phyloP scores from a whole-genome alignment of 2,797 vertebrate species.

The Monodelphis domestica region DNA sequence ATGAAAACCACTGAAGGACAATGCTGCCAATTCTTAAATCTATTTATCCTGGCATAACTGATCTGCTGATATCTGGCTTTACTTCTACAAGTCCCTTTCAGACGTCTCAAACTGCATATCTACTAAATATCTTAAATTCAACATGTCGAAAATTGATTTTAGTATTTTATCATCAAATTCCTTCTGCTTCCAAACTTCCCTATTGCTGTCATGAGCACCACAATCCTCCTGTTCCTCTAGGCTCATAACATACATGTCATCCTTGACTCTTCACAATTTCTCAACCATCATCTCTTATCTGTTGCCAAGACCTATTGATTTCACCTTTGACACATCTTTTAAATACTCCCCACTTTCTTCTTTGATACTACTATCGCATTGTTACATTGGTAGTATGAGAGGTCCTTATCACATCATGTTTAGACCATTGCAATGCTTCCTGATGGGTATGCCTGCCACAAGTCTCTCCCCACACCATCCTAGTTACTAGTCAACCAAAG shows the following conservation, averaged over 20 bases:
- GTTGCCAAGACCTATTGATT: not conserved
- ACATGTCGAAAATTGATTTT: not conserved
- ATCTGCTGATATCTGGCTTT: not conserved
- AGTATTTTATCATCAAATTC: not conserved
- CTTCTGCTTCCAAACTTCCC: not conserved
- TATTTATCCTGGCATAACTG: not conserved
- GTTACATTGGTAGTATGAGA: no score
- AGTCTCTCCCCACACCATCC: not conserved
- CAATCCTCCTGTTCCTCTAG: not conserved
- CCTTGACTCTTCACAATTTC: not conserved
- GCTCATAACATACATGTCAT: not conserved
- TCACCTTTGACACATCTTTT: not conserved
- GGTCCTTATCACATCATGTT: not conserved
- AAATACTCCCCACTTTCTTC: not conserved
- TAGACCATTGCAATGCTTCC: not conserved
- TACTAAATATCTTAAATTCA: not conserved
- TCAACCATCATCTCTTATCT: not conserved
- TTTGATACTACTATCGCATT: not conserved
- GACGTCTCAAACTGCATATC: not conserved
- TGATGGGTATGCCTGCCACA: not conserved
- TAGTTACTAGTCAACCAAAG: not conserved
- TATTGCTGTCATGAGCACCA: not conserved
- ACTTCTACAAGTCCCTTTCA: no score
- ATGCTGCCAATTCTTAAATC: not conserved
- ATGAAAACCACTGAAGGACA: not conserved